Evolutionary conservation across 2,797 vertebrate genomes (phyloP).

Genomic region (Gadopsis bispinosus): DNA sequence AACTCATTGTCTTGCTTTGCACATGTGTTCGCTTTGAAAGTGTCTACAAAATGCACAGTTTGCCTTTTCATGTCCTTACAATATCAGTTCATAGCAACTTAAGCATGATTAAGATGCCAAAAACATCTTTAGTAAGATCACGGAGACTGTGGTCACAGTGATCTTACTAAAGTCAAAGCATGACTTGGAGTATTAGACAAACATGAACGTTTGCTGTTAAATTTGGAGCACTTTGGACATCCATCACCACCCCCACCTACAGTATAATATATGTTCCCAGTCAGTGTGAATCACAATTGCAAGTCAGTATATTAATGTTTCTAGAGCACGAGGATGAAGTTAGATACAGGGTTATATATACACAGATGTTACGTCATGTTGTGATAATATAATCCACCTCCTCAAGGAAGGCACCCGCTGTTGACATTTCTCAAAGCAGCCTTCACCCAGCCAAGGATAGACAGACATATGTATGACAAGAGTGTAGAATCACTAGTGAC

Average conservation of each 20-base stretch:
- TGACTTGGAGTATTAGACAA: slow-evolving; percentile 3
- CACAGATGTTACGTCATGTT: slow-evolving; percentile 42
- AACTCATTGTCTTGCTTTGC: not conserved
- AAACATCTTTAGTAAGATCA: not conserved
- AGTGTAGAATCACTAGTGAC: slow-evolving; percentile 21
- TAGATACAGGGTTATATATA: slow-evolving; percentile 28
- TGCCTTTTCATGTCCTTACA: not conserved
- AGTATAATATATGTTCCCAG: slow-evolving; percentile 18
- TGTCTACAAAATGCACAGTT: not conserved
- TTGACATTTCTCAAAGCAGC: slow-evolving; percentile 46
- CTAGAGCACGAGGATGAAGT: not conserved
- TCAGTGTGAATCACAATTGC: slow-evolving; percentile 7
- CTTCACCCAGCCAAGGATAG: slow-evolving; percentile 8
- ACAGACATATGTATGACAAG: slow-evolving; percentile 8
- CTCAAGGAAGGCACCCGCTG: slow-evolving; percentile 23
- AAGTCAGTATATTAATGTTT: not conserved
- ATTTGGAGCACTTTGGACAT: slow-evolving; percentile 13
- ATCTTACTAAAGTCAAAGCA: too few relatives aligned
- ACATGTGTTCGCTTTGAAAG: rapidly evolving
- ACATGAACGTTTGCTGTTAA: not conserved
- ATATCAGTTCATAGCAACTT: not conserved
- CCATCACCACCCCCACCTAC: not conserved
- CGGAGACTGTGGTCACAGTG: not conserved
- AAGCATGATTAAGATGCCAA: not conserved
- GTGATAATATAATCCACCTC: slow-evolving; percentile 42